Base-by-base conservation (phyloP, 2,888 invertebrate genomes). In the Eupithecia vulgata region DNA sequence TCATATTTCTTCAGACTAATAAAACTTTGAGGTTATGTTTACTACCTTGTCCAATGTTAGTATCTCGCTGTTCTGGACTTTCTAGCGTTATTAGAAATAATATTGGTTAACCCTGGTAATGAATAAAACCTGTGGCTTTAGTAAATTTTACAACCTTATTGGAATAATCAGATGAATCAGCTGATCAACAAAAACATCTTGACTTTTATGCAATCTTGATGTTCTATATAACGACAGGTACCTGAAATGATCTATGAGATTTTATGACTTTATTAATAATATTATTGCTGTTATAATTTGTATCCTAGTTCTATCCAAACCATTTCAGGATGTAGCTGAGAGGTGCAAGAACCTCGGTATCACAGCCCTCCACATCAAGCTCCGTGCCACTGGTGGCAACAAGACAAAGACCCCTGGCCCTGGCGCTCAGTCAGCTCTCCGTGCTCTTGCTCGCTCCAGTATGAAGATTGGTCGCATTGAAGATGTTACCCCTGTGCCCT, bases 401-500 rank as follows among this genome's bases (percentile, higher is more conserved):
- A 98, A 98, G 91, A 99, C 99, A 21, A 99, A 99, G 94, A 99
- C 99, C 8, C 99, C 99, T 68, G 99, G 99, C 88, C 99, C 99
- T 30, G 99, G 99, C 80, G 99, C 99, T 59, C 98, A 98, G 94
- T 99, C 99, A 74, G 99, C 99, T 66, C 96, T 99, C 70, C 96
- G 99, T 84, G 99, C 99, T 84, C 95, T 99, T 82, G 99, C 99
- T 83, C 98, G 99, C 93, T 98, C 99, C 75, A 98, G 98, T 85
- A 99, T 99, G 99, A 99, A 99, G 94, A 99, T 99, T 92, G 99
- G 99, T 69, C 97, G 99, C 86, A 99, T 99, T 90, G 99, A 98
- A 95, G 99, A 99, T 95, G 99, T 99, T 13, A 99, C 99, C 13
- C 99, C 99, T 34, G 99, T 99, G 93, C 99, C 99, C 86, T 99